Conservation (phyloP, 2,113 vertebrate species). For the Sula dactylatra region DNA sequence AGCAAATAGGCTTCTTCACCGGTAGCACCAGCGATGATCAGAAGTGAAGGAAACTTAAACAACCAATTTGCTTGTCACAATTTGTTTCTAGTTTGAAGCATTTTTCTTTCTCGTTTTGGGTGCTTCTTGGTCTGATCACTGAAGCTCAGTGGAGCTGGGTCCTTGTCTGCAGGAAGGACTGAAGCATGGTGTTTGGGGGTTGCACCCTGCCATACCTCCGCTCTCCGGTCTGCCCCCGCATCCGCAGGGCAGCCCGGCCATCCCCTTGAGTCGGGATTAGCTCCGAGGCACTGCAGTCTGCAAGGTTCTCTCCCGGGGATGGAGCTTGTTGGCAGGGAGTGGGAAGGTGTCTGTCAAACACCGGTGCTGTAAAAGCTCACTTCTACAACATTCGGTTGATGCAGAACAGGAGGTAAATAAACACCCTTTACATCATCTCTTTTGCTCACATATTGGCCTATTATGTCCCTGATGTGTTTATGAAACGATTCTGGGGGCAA, state of each 20-base stretch:
- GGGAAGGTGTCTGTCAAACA: neutral
- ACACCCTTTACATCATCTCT: neutral
- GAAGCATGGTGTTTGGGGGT: neutral
- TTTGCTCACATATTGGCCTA: neutral
- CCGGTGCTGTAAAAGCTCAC: neutral
- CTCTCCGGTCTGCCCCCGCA: neutral
- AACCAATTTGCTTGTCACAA: neutral
- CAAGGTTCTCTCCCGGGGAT: neutral
- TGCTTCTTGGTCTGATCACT: neutral
- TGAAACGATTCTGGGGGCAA: neutral
- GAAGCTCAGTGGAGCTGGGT: too few relatives aligned
- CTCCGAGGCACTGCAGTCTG: rapidly evolving
- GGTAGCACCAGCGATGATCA: neutral
- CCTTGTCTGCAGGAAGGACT: rapidly evolving
- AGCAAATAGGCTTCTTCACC: neutral
- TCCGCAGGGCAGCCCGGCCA: rapidly evolving
- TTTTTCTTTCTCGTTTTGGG: neutral
- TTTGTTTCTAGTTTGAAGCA: neutral
- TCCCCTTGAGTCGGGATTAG: neutral
- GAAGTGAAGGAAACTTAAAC: neutral
- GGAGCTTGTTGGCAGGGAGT: neutral
- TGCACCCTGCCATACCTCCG: too few relatives aligned
- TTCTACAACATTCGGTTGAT: neutral
- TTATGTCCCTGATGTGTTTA: neutral
- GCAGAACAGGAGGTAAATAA: neutral